phyloP scores from a whole-genome alignment of 2,888 invertebrate genomes.

The Pterobdella sp. region DNA sequence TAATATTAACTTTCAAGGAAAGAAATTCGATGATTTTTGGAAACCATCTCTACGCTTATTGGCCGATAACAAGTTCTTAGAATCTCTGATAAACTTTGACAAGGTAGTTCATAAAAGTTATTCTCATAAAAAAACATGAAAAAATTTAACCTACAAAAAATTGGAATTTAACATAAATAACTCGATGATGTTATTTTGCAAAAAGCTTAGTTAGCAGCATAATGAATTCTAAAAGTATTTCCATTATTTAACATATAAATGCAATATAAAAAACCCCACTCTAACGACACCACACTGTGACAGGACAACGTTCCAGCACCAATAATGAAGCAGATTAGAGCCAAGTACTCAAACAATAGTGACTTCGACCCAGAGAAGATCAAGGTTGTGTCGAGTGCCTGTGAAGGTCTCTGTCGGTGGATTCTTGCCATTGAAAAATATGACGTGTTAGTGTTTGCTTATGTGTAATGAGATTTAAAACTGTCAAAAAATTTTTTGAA shows the following conservation, averaged over 20 bases:
- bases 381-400: conserved; percentile 74
- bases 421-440: conserved; percentile 52
- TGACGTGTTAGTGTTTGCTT: conserved; percentile 45
- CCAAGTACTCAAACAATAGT: conserved; percentile 61
- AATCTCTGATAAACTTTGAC: conserved; percentile 47
- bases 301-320: conserved; percentile 49
- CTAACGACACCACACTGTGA: background rate
- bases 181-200: too few species aligned
- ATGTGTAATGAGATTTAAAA: conserved; percentile 2
- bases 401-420: conserved; percentile 63
- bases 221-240: too few species aligned
- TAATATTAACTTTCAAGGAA: conserved; percentile 49
- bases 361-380: conserved; percentile 87
- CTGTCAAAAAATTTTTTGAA: too few species aligned
- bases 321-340: conserved; percentile 48
- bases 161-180: too few species aligned
- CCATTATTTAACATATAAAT: too few species aligned
- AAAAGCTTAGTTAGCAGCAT: too few species aligned
- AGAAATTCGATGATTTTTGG: conserved; percentile 53
- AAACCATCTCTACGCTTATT: conserved; percentile 50
- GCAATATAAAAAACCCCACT: too few species aligned
- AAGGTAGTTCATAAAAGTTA: conserved; percentile 42
- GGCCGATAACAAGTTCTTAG: conserved; percentile 52
- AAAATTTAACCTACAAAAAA: too few species aligned
- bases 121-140: too few species aligned